Evolutionary conservation across 2,113 vertebrate species (phyloP), one percentile per base, ranked within the genome.

Genomic region (Mobula hypostoma): DNA sequence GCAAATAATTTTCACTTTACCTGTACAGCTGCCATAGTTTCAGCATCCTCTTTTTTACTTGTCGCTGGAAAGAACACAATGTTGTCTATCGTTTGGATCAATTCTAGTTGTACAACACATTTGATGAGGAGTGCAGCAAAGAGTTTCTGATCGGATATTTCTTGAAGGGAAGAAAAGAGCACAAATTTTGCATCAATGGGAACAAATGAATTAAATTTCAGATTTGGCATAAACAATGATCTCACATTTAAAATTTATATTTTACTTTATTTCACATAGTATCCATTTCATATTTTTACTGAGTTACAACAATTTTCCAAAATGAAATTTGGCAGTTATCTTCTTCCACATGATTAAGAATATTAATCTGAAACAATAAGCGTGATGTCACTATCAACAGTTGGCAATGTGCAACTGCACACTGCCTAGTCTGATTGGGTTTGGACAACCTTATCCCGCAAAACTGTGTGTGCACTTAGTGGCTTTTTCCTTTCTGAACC

Each of bases 21-120:
- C 98, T 99, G 98, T 94, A 98, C 99, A 48, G 98, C 98, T 48
- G 98, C 98, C 98, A 99, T 98, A 95, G 99, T 98, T 91, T 99
- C 98, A 1, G 98, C 98, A 94, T 99, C 99, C 94, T 99, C 99
- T 94, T 99, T 99, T 96, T 98, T 99, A 96, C 99, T 99, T 0
- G 98, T 99, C 11, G 98, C 96, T 7, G 98, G 98, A 95, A 97
- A 99, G 96, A 99, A 99, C 80, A 99, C 98, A 5, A 99, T 99
- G 95, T 98, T 99, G 96, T 99, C 99, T 21, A 99, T 97, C 94
- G 99, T 99, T 96, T 99, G 99, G 95, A 99, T 99, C 91, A 99
- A 95, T 94, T 99, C 99, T 94, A 99, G 96, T 96, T 99, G 99
- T 0, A 99, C 99, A 91, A 99, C 99, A 94, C 99, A 99, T 95